phyloP scores from a whole-genome alignment of 1,140 invertebrate genomes.

The Steinernema feltiae region DNA sequence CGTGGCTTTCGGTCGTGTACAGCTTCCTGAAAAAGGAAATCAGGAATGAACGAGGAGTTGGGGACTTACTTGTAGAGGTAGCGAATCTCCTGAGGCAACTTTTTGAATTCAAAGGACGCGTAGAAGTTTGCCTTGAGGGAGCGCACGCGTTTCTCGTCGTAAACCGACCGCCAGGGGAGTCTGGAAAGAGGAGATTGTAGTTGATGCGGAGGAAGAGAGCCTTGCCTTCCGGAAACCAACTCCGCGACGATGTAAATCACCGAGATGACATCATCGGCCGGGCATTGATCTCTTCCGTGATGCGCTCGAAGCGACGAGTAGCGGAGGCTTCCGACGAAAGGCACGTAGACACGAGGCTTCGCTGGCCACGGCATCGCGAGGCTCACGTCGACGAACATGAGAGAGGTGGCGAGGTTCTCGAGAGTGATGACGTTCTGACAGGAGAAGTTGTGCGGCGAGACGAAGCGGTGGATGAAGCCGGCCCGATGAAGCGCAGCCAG shows the following conservation, averaged over 20 bases:
- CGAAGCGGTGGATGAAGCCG: constrained; percentile 34
- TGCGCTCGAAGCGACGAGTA: constrained; percentile 25
- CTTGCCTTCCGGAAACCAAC: constrained; percentile 37
- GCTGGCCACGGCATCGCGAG: constrained; percentile 34
- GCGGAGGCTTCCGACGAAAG: constrained; percentile 29
- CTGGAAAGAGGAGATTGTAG: constrained; percentile 9
- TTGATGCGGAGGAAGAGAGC: neutral
- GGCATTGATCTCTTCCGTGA: constrained; percentile 29
- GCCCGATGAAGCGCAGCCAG: constrained; percentile 32
- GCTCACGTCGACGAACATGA: constrained; percentile 37
- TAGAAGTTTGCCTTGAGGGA: neutral
- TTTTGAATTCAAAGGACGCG: constrained; percentile 28
- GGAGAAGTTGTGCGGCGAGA: constrained; percentile 35
- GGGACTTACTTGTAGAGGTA: constrained; percentile 23
- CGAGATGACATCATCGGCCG: constrained; percentile 35
- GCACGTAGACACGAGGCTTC: constrained; percentile 24
- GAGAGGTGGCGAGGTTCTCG: constrained; percentile 18
- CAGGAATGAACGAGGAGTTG: neutral
- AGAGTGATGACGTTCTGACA: constrained; percentile 25
- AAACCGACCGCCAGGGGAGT: constrained; percentile 34
- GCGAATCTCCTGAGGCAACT: constrained; percentile 29
- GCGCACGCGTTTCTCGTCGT: constrained; percentile 24
- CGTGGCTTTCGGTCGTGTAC: constrained; percentile 18
- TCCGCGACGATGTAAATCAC: constrained; percentile 37
- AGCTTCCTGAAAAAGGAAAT: constrained; percentile 30